These are phyloP conservation scores for Himalopsyche phryganea DNA, from an alignment of 1,140 invertebrate species.

Conservation along the genomic window DNA sequence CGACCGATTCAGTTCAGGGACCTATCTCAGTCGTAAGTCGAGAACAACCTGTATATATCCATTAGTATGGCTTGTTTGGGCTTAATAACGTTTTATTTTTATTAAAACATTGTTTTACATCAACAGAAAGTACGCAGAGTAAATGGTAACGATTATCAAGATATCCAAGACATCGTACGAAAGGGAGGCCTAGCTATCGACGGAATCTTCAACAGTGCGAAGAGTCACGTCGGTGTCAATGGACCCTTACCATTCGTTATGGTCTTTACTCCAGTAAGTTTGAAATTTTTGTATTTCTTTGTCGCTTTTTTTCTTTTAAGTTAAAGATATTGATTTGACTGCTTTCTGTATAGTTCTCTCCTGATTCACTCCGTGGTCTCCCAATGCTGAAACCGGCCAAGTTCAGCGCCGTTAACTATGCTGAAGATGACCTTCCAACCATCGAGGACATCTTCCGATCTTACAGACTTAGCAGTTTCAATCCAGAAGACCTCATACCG, in stretches of 20 bases:
- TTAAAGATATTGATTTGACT: not conserved
- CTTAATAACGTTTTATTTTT: no score
- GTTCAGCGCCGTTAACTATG: conserved; percentile 50
- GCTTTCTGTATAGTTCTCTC: not conserved
- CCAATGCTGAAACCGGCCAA: not conserved
- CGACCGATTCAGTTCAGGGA: no score
- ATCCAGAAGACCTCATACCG: conserved; percentile 53
- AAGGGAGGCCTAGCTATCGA: conserved; percentile 2
- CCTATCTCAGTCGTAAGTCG: no score
- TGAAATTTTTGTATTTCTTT: no score
- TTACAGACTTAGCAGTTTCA: conserved; percentile 51
- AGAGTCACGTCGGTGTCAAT: not conserved
- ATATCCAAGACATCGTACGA: conserved; percentile 52
- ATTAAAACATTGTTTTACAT: no score
- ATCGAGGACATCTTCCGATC: conserved; percentile 48
- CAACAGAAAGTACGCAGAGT: conserved; percentile 49
- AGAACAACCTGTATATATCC: no score
- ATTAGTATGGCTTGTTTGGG: no score
- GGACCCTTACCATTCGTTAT: not conserved
- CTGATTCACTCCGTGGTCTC: not conserved
- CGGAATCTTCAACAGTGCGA: conserved; percentile 1
- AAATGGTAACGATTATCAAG: conserved; percentile 52
- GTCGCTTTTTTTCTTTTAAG: no score
- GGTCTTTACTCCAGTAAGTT: conserved; percentile 2
- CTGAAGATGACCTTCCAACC: conserved; percentile 57